Evolutionary conservation across 2,888 invertebrate species (phyloP).

Genomic region (Endomychus coccineus): DNA sequence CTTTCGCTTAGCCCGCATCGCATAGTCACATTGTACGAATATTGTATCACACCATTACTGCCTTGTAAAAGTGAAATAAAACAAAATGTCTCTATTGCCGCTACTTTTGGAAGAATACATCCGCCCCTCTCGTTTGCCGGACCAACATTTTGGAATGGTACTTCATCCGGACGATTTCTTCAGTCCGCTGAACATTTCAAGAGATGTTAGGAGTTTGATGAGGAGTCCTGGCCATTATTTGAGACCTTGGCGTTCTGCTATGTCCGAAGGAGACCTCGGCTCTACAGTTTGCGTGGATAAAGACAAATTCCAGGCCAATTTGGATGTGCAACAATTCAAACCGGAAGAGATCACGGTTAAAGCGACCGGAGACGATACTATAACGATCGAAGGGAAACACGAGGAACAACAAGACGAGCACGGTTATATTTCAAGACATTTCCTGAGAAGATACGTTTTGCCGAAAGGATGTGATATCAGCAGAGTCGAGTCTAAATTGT

Average conservation of each 20-base stretch:
- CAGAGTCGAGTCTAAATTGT: slow-evolving; percentile 64
- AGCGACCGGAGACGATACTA: slow-evolving; percentile 56
- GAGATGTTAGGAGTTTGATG: too few relatives aligned
- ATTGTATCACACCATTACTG: too few relatives aligned
- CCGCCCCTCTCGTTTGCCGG: slow-evolving; percentile 32
- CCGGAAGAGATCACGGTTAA: slow-evolving; percentile 74
- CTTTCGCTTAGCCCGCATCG: too few relatives aligned
- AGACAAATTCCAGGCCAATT: slow-evolving; percentile 60
- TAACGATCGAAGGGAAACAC: slow-evolving; percentile 72
- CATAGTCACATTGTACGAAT: too few relatives aligned
- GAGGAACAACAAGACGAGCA: slow-evolving; percentile 69
- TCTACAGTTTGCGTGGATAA: slow-evolving; percentile 43
- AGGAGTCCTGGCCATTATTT: slow-evolving; percentile 20
- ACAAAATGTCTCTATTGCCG: slow-evolving; percentile 18
- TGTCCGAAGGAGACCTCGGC: slow-evolving; percentile 19
- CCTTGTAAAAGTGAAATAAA: background rate
- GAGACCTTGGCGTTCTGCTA: slow-evolving; percentile 20
- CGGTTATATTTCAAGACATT: slow-evolving; percentile 68
- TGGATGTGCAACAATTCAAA: slow-evolving; percentile 70
- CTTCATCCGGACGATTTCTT: slow-evolving; percentile 43
- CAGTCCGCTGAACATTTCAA: too few relatives aligned
- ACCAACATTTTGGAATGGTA: slow-evolving; percentile 43
- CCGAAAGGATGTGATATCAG: slow-evolving; percentile 68
- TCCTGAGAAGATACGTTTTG: slow-evolving; percentile 63
- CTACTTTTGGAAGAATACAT: slow-evolving; percentile 12